Evolutionary conservation across 1,140 invertebrate species (phyloP).

Genomic region (Pantala flavescens): DNA sequence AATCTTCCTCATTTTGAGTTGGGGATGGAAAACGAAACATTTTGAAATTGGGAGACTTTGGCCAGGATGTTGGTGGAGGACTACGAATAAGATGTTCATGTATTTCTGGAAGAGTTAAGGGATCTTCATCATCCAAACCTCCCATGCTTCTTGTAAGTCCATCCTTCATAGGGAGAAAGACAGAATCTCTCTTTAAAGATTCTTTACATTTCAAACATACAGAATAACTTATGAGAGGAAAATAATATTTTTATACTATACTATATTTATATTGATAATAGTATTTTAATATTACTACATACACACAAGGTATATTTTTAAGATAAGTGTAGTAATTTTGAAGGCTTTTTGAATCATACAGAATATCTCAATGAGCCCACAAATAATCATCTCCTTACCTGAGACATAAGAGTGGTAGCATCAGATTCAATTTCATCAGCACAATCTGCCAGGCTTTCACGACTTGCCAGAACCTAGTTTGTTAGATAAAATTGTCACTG

Average conservation of each 20-base stretch:
- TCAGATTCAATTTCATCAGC: conserved; percentile 61
- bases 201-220: no score
- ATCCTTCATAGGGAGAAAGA: background rate
- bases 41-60: conserved; percentile 34
- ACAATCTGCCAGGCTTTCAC: conserved; percentile 61
- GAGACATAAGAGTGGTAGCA: conserved; percentile 62
- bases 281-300: no score
- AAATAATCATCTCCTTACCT: conserved; percentile 42
- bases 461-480: conserved; percentile 56
- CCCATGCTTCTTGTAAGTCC: conserved; percentile 20
- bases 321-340: no score
- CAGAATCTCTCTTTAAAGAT: no score
- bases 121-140: conserved; percentile 49
- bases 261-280: no score
- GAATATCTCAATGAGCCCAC: no score
- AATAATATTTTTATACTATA: no score
- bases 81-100: conserved; percentile 73
- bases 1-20: conserved; percentile 24
- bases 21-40: conserved; percentile 32
- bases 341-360: no score
- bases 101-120: conserved; percentile 61
- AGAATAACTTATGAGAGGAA: no score
- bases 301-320: background rate
- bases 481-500: conserved; percentile 30
- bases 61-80: conserved; percentile 63